Conservation (phyloP, 2,113 vertebrate genomes). For the Carassius auratus region DNA sequence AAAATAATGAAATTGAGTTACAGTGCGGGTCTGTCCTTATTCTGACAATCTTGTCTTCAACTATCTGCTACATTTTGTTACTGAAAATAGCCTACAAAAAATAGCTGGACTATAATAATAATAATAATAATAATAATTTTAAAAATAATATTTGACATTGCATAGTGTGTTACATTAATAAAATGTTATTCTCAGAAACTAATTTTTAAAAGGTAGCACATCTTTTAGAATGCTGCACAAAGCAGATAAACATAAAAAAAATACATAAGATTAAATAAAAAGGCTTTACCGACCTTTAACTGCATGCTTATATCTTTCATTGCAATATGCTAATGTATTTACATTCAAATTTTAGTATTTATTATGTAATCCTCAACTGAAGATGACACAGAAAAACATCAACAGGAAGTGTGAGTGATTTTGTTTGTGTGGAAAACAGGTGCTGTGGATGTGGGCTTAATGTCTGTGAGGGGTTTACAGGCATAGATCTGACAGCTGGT, state of each 20-base stretch:
- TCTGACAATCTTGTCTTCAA: background rate
- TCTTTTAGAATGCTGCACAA: background rate
- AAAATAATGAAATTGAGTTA: background rate
- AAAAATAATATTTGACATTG: background rate
- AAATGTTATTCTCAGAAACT: background rate
- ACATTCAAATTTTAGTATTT: background rate
- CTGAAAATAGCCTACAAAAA: background rate
- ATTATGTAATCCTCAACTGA: background rate
- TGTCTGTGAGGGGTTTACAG: constrained; percentile 32
- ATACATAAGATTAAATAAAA: background rate
- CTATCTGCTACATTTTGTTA: too few relatives aligned
- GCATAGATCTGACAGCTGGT: constrained; percentile 48
- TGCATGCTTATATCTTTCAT: background rate
- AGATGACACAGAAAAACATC: constrained; percentile 40
- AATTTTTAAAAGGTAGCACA: background rate
- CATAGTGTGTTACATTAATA: background rate
- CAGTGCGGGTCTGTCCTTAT: background rate
- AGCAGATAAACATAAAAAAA: background rate
- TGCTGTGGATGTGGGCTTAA: constrained; percentile 60
- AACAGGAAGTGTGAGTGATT: constrained; percentile 53
- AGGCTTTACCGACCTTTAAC: background rate
- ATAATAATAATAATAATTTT: too few relatives aligned
- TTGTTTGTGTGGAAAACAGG: constrained; percentile 61
- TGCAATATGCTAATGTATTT: background rate
- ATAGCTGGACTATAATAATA: background rate